Conservation (phyloP, 1,140 invertebrate genomes). For the Steinernema feltiae region DNA sequence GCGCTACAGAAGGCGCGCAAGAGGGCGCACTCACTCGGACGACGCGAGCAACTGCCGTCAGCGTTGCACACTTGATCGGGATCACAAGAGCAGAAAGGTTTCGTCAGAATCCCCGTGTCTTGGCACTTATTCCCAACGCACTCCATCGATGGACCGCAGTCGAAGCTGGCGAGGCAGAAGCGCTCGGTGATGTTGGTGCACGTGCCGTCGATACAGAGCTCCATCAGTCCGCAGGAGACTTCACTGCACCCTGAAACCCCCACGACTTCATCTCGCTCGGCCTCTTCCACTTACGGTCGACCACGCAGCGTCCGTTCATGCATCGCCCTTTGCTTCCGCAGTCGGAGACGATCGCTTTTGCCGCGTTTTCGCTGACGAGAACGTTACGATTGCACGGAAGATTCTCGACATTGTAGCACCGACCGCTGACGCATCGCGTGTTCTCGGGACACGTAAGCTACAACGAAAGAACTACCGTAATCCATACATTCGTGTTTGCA, state of each 20-base stretch:
- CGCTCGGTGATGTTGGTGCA: constrained; percentile 39
- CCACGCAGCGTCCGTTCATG: constrained; percentile 45
- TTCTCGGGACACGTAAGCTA: constrained; percentile 45
- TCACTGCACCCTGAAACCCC: constrained; percentile 42
- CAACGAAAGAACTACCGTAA: constrained; percentile 21
- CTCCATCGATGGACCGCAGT: constrained; percentile 46
- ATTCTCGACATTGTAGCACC: constrained; percentile 38
- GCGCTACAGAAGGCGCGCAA: neutral
- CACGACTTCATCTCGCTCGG: too few species aligned
- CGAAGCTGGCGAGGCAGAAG: constrained; percentile 51
- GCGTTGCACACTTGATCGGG: constrained; percentile 6
- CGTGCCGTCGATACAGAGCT: constrained; percentile 50
- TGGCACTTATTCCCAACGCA: constrained; percentile 43
- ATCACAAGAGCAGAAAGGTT: constrained; percentile 26
- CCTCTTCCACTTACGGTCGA: constrained; percentile 54
- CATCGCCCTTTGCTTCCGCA: constrained; percentile 50
- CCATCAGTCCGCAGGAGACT: constrained; percentile 45
- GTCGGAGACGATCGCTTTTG: constrained; percentile 42
- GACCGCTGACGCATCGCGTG: constrained; percentile 42
- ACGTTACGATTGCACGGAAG: constrained; percentile 50
- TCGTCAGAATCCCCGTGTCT: neutral
- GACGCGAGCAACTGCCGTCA: constrained; percentile 16
- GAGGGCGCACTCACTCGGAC: neutral
- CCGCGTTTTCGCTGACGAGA: constrained; percentile 43
- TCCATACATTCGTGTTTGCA: neutral